Evolutionary conservation across 1,140 invertebrate species (phyloP).

Genomic region (Caenorhabditis inopinata): DNA sequence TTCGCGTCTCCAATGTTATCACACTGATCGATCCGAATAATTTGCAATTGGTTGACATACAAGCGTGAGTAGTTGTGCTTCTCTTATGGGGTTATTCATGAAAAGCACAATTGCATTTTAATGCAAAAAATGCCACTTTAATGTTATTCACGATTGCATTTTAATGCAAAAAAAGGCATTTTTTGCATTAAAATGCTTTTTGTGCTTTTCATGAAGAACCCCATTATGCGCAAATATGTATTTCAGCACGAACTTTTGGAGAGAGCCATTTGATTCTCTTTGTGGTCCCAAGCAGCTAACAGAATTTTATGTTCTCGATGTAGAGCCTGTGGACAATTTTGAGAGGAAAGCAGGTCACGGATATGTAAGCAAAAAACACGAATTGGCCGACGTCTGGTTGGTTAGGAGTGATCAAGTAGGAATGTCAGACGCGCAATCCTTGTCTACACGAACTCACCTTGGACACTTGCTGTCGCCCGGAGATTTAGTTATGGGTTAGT

Average conservation of each 20-base stretch:
- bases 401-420: constrained; percentile 85
- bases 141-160: too few species aligned
- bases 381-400: constrained; percentile 88
- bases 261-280: constrained; percentile 80
- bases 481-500: constrained; percentile 82
- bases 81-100: too few species aligned
- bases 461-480: constrained; percentile 89
- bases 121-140: too few species aligned
- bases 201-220: too few species aligned
- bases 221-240: constrained; percentile 24
- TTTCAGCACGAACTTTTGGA: constrained; percentile 79
- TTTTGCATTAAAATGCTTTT: too few species aligned
- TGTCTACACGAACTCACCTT: constrained; percentile 83
- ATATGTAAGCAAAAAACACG: constrained; percentile 80
- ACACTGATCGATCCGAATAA: constrained; percentile 90
- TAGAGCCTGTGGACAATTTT: constrained; percentile 77
- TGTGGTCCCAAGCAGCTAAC: constrained; percentile 85
- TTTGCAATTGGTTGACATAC: constrained; percentile 76
- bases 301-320: constrained; percentile 92
- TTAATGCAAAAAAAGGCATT: too few species aligned
- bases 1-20: constrained; percentile 83
- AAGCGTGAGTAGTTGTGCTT: constrained; percentile 57
- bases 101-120: too few species aligned
- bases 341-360: constrained; percentile 75
- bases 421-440: constrained; percentile 78